Base-by-base conservation (phyloP, 2,113 vertebrate genomes). In the Anarhynchus alexandrinus region DNA sequence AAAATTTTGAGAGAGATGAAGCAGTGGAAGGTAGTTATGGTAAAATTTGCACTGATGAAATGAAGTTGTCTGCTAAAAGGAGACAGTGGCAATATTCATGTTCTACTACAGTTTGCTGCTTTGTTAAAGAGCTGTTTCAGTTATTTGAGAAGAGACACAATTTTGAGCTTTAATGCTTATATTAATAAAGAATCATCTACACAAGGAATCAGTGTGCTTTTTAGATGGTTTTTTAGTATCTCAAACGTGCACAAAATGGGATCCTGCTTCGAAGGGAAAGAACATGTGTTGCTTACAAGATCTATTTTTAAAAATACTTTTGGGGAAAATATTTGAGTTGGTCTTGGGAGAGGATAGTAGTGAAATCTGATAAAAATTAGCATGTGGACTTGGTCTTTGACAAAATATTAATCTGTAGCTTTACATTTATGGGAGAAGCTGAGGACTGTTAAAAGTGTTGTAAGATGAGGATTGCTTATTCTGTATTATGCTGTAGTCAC, bases 11-110 rank as follows among this genome's bases (percentile, higher is more conserved):
- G 87, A 82, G 49, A 67, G 54, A 58, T 88, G 80, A 65, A 96
- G 58, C 82, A 77, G 52, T 94, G 82, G 58, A 97, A 94, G 96
- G 73, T 51, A 82, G 71, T 88, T 96, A 58, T 1, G 18, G 12
- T 89, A 79, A 82, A 91, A 90, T 74, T 94, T 91, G 45, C 40
- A 22, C 76, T 80, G 52, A 29, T 94, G 67, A 80, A 87, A 83
- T 90, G 47, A 87, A 64, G 80, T 92, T 78, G 22, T 79, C 51
- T 97, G 66, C 87, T 90, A 26, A 69, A 87, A 85, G 65, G 12
- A 76, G 58, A 49, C 20, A 27, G 42, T 91, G 74, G 43, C 5
- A 34, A 10, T n/a, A 32, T 55, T 79, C 3, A 6, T 77, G n/a
- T 62, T 67, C 29, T 49, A 15, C 11, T 47, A 10, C 21, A 26